These are phyloP conservation scores for Nomada goodeniana DNA, from an alignment of 2,888 invertebrate genomes.

Conservation along the genomic window DNA sequence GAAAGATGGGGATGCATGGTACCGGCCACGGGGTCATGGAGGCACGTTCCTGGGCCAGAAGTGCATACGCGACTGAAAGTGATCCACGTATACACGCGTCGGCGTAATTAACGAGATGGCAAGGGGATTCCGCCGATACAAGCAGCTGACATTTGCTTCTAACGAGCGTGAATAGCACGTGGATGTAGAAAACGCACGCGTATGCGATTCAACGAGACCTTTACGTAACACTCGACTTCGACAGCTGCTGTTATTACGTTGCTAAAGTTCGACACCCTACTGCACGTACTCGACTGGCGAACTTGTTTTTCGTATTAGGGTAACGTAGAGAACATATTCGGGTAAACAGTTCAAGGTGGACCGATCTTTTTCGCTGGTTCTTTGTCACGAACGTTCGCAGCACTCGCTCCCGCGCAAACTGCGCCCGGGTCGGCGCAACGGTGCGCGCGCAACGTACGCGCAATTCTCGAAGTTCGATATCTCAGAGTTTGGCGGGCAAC, in stretches of 20 bases:
- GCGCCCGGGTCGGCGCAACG: no score
- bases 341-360: background rate
- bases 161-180: slow-evolving; percentile 58
- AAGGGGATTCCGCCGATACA: slow-evolving; percentile 53
- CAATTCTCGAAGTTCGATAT: no score
- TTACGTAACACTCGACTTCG: slow-evolving; percentile 53
- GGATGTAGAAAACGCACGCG: slow-evolving; percentile 47
- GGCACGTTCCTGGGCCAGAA: slow-evolving; percentile 58
- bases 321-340: background rate
- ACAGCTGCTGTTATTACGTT: background rate
- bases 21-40: slow-evolving; percentile 35
- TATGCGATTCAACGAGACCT: slow-evolving; percentile 35
- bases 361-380: background rate
- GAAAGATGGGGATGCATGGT: background rate
- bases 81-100: slow-evolving; percentile 33
- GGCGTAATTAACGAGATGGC: slow-evolving; percentile 44
- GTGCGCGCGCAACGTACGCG: no score
- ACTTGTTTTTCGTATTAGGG: background rate
- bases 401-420: no score
- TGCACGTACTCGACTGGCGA: background rate
- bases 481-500: no score
- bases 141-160: slow-evolving; percentile 68
- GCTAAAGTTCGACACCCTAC: slow-evolving; percentile 25
- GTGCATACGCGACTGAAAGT: slow-evolving; percentile 58
- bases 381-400: background rate